These are phyloP conservation scores for Oxyruncus cristatus DNA, from an alignment of 2,113 vertebrate species.

Conservation along the genomic window DNA sequence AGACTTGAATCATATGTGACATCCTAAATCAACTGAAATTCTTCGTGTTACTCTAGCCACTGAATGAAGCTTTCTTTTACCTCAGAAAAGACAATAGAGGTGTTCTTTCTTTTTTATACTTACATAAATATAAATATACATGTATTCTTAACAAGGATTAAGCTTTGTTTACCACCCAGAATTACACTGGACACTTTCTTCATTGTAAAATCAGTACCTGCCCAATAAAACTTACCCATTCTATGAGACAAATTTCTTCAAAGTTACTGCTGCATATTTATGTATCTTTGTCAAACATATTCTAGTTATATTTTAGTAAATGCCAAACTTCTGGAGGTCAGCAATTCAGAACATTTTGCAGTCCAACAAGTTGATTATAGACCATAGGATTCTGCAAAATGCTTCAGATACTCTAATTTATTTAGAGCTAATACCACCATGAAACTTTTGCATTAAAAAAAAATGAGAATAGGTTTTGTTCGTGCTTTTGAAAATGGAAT, in stretches of 20 bases:
- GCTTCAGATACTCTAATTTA: not conserved
- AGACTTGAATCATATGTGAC: not conserved
- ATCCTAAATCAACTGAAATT: not conserved
- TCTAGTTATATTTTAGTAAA: not conserved
- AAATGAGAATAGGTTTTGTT: not conserved
- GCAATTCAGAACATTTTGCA: not conserved
- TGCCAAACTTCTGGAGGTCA: not conserved
- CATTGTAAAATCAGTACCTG: not conserved
- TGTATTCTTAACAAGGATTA: not conserved
- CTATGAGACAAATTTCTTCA: not conserved
- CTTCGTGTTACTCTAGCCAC: not conserved
- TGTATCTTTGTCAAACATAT: not conserved
- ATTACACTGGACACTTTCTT: not conserved
- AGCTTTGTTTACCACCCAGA: not conserved
- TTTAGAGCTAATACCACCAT: not conserved
- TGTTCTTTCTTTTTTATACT: not conserved
- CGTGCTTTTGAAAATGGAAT: not conserved
- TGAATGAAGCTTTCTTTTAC: not conserved
- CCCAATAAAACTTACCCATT: not conserved
- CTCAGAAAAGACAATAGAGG: not conserved
- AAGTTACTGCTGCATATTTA: not conserved
- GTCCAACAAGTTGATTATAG: not conserved
- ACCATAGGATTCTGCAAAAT: not conserved
- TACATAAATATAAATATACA: too few species aligned
- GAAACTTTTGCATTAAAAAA: not conserved